Percentiles rank a stretch among this genome's conserved stretches.
Conservation (phyloP, 35 echinoderm and acorn worm species). For the Patiria miniata region DNA sequence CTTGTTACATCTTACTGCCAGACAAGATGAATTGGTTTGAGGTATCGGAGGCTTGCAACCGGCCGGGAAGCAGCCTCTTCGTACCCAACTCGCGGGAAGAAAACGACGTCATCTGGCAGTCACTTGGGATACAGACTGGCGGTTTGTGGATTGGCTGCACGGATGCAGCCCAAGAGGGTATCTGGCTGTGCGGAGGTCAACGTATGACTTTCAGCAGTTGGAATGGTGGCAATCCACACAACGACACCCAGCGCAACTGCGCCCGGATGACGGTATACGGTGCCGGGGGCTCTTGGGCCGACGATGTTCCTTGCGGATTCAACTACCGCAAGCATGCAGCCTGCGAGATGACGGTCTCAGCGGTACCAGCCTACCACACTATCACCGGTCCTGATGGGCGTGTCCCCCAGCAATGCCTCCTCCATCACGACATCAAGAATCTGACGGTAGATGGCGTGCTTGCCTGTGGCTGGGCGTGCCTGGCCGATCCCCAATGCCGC, state of each 20-base stretch:
- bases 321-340: neutral
- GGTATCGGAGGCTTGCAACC: neutral
- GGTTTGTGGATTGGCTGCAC: neutral
- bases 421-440: neutral
- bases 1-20: neutral
- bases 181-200: neutral
- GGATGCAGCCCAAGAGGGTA: neutral
- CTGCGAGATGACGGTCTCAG: neutral
- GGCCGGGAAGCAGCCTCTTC: neutral
- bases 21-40: neutral
- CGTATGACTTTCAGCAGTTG: neutral
- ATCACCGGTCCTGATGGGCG: neutral
- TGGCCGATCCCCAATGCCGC: slow-evolving; percentile 1
- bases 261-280: slow-evolving; percentile 14
- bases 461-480: slow-evolving; percentile 4
- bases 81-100: neutral
- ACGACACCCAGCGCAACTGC: neutral
- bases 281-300: neutral
- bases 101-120: neutral
- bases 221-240: neutral
- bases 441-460: neutral
- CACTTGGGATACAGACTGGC: neutral
- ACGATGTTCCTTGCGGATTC: neutral
- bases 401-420: neutral
- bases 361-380: neutral